Base-by-base conservation (phyloP, 2,797 vertebrate genomes). In the Chrysocyon brachyurus region DNA sequence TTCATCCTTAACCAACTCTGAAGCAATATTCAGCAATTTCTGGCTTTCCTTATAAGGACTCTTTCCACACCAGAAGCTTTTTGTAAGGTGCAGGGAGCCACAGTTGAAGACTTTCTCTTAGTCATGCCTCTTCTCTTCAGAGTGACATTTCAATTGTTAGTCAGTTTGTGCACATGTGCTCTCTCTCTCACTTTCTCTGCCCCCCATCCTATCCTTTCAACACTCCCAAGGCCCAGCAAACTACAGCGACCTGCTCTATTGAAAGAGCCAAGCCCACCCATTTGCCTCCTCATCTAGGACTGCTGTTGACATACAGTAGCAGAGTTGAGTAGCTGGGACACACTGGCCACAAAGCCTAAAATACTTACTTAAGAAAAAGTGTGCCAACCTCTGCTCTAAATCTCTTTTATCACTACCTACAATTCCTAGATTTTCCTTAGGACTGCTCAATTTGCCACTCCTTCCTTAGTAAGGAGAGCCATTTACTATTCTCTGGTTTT, bases 401-500 rank as follows among this genome's bases (percentile, higher is more conserved):
- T 84, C 40, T 68, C 57, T 57, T 54, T 15, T 75, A 9, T 70
- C 26, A 64, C 49, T 56, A n/a, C 12, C 24, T 89, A 33, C 22
- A 14, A 36, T 22, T 82, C 73, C 40, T 83, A 88, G 36, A 83
- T 52, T 78, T 85, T 92, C 26, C 66, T 49, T 19, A 36, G 77
- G 33, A 56, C 63, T 21, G 26, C 78, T 90, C 72, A 14, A 24
- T 28, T 40, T 78, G 66, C 66, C 66, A 56, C 72, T 61, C 10
- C 22, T 87, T 68, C 92, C 73, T 81, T 70, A 59, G 6, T n/a
- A 87, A 68, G 33, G 66, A 87, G 40, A 61, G 78, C 33, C 49
- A 49, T 83, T 77, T 26, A 66, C 28, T n/a, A 24, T 85, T 94
- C 88, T 88, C 78, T 59, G 4, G 12, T 70, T 95, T 92, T 59